A percentile compares a stretch with the other conserved stretches of the same genome.
phyloP scores from a whole-genome alignment of 2,888 invertebrate species.

The Mimas tiliae region DNA sequence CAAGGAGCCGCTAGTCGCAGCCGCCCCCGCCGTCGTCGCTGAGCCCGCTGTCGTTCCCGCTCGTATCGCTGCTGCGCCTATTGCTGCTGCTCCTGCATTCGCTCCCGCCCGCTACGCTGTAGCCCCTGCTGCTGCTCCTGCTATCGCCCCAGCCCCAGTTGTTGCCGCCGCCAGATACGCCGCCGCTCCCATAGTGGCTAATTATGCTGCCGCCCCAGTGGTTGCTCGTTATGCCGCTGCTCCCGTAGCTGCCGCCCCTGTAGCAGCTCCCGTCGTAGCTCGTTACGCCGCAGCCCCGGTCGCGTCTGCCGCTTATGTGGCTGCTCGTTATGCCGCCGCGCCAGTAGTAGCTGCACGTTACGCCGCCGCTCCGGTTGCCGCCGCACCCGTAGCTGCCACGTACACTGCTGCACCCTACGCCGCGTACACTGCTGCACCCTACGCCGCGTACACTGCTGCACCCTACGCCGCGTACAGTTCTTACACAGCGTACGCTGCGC shows the following conservation, averaged over 20 bases:
- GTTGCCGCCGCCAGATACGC: conserved; percentile 49
- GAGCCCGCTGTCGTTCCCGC: conserved; percentile 58
- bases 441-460: conserved; percentile 35
- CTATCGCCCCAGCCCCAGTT: conserved; percentile 57
- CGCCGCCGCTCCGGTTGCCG: conserved; percentile 45
- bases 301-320: conserved; percentile 22
- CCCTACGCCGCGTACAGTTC: conserved; percentile 35
- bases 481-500: conserved; percentile 36
- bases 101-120: conserved; percentile 32
- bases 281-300: conserved; percentile 41
- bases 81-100: conserved; percentile 43
- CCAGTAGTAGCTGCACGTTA: conserved; percentile 52
- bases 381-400: conserved; percentile 39
- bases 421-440: conserved; percentile 38
- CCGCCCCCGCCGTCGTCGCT: conserved; percentile 67
- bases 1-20: conserved; percentile 67
- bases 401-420: conserved; percentile 39
- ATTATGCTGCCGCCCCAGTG: conserved; percentile 80
- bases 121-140: conserved; percentile 70
- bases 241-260: conserved; percentile 38
- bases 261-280: conserved; percentile 33
- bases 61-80: conserved; percentile 53
- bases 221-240: conserved; percentile 44
- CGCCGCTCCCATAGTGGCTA: conserved; percentile 46
- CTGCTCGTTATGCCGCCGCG: conserved; percentile 44